These are phyloP conservation scores for Synanthedon andrenaeformis DNA, from an alignment of 2,888 invertebrate genomes.

Conservation along the genomic window DNA sequence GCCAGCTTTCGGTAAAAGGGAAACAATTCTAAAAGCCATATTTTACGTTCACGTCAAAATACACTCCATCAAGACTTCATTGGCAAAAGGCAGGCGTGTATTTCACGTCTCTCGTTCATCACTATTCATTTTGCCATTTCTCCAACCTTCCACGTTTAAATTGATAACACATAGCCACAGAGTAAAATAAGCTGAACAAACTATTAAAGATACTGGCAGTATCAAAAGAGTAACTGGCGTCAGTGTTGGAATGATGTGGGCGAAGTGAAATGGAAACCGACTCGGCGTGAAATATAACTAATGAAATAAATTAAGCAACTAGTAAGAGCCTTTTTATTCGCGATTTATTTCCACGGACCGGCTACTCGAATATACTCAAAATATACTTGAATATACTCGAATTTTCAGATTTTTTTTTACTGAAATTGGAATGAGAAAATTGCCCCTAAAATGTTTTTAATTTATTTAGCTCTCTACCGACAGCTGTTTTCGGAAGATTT, in stretches of 20 bases:
- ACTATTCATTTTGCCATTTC: conserved; percentile 19
- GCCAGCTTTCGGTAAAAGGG: conserved; percentile 9
- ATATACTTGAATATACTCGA: no score
- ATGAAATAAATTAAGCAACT: conserved; percentile 13
- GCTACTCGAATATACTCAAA: conserved; percentile 1
- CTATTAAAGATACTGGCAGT: not conserved
- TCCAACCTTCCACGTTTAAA: conserved; percentile 13
- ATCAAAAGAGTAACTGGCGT: not conserved
- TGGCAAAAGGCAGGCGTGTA: conserved; percentile 17
- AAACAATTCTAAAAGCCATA: conserved; percentile 9
- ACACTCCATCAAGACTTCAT: conserved; percentile 17
- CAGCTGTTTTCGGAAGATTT: not conserved
- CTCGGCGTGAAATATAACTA: conserved; percentile 17
- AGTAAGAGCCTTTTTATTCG: conserved; percentile 5
- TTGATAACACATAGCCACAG: conserved; percentile 6
- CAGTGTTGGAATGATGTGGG: conserved; percentile 4
- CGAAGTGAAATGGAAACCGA: conserved; percentile 10
- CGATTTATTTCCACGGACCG: conserved; percentile 6
- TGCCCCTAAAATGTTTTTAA: not conserved
- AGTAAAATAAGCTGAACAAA: conserved; percentile 2
- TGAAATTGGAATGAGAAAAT: not conserved
- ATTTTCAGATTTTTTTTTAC: not conserved
- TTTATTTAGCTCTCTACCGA: not conserved
- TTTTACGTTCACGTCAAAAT: conserved; percentile 15
- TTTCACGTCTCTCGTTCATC: conserved; percentile 19